These are phyloP conservation scores for Stichodactyla mertensii DNA, from an alignment of 64 coral and sea anemone genomes.

Conservation along the genomic window DNA sequence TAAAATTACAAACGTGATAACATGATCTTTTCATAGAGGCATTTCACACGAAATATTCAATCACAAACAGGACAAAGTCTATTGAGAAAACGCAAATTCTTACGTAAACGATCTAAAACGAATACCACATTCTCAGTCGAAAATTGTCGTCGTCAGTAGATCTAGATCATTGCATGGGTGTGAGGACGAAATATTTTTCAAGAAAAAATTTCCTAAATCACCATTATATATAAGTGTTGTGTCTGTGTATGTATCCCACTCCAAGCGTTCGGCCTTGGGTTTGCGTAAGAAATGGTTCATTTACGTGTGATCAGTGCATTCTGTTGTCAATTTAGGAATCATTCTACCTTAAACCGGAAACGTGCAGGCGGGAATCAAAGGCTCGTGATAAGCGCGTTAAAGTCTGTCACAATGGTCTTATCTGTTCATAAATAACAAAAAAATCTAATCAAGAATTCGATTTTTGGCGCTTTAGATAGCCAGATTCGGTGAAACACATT, in stretches of 20 bases:
- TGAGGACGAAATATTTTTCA: neutral
- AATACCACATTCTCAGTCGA: neutral
- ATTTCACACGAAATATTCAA: neutral
- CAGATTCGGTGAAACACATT: neutral
- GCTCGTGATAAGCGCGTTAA: neutral
- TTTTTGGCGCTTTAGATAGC: neutral
- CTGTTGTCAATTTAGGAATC: neutral
- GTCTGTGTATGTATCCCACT: neutral
- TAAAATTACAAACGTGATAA: neutral
- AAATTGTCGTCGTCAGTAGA: neutral
- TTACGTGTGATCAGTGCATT: neutral
- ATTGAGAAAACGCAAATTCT: neutral
- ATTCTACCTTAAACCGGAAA: neutral
- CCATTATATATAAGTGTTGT: neutral
- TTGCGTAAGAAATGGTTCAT: neutral
- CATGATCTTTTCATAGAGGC: neutral
- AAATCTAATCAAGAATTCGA: constrained; percentile 9
- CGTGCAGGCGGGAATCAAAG: neutral
- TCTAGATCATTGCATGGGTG: neutral
- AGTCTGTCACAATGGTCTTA: neutral
- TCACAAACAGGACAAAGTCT: neutral
- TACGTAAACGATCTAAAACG: neutral
- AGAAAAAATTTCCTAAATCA: neutral
- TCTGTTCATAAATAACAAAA: neutral
- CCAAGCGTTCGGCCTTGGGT: neutral